These are phyloP conservation scores for Oncorhynchus nerka DNA, from an alignment of 2,113 vertebrate genomes.

Conservation along the genomic window DNA sequence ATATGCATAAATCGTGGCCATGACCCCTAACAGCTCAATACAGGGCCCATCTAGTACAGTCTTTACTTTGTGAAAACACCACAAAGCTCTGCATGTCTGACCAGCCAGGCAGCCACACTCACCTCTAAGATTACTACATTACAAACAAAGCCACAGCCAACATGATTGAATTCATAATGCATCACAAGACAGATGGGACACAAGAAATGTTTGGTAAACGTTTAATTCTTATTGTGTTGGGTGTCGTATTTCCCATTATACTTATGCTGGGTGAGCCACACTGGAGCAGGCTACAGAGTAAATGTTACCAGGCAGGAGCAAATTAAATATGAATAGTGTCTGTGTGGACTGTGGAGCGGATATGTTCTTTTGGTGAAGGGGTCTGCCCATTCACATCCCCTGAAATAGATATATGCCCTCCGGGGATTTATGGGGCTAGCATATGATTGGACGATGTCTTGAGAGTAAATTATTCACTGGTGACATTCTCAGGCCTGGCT, in stretches of 20 bases:
- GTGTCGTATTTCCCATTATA: constrained; percentile 18
- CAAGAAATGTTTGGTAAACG: constrained; percentile 1
- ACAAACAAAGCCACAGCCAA: not conserved
- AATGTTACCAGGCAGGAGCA: constrained; percentile 5
- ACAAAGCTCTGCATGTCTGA: not conserved
- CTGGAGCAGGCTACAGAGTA: constrained; percentile 2
- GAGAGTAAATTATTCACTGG: not conserved
- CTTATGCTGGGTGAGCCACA: not conserved
- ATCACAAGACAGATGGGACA: constrained; percentile 25
- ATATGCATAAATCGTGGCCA: too few relatives aligned
- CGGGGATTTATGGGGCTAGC: too few relatives aligned
- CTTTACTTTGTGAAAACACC: not conserved
- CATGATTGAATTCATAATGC: constrained; percentile 39
- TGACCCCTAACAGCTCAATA: not conserved
- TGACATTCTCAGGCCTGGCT: constrained; percentile 6
- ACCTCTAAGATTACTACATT: not conserved
- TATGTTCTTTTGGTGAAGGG: constrained; percentile 20
- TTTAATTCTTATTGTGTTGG: constrained; percentile 26
- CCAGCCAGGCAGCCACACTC: not conserved
- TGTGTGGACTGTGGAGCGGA: not conserved
- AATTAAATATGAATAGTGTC: constrained; percentile 6
- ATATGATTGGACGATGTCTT: not conserved
- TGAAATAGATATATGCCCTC: too few relatives aligned
- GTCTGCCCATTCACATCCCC: not conserved
- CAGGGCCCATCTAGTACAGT: not conserved